phyloP scores from a whole-genome alignment of 1,140 invertebrate genomes.

The Drosophila gunungcola region DNA sequence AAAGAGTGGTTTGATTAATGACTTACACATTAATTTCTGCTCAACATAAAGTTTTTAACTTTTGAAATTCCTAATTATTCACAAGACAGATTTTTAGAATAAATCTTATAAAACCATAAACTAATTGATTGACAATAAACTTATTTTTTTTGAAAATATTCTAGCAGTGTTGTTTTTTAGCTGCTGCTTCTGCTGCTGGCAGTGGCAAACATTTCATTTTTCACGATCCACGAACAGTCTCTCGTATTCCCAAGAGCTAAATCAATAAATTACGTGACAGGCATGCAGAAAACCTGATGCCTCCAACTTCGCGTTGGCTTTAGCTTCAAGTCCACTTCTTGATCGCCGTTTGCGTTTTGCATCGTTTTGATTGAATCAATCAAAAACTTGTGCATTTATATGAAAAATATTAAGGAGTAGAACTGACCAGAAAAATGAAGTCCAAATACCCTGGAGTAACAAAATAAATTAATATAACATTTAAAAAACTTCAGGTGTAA shows the following conservation, averaged over 20 bases:
- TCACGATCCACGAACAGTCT: constrained; percentile 64
- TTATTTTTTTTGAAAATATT: not conserved
- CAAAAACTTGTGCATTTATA: constrained; percentile 76
- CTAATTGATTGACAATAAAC: not conserved
- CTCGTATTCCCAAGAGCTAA: constrained; percentile 84
- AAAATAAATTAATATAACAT: constrained; percentile 11
- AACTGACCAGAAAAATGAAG: constrained; percentile 2
- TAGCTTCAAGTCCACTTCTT: constrained; percentile 34
- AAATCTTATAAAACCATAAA: no score
- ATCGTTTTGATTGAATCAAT: constrained; percentile 84
- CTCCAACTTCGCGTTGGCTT: constrained; percentile 45
- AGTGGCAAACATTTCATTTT: constrained; percentile 81
- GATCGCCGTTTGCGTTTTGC: constrained; percentile 59
- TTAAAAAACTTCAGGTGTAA: not conserved
- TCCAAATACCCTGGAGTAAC: constrained; percentile 18
- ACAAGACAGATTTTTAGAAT: no score
- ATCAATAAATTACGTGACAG: constrained; percentile 85
- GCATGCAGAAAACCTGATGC: constrained; percentile 82
- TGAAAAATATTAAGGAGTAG: constrained; percentile 39
- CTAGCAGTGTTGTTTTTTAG: not conserved
- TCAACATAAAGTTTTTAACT: no score
- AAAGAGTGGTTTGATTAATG: no score
- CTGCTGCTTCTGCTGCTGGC: constrained; percentile 56
- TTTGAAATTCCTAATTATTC: no score
- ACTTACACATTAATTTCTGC: no score